Evolutionary conservation across 2,113 vertebrate genomes (phyloP).

Genomic region (Vidua chalybeata): DNA sequence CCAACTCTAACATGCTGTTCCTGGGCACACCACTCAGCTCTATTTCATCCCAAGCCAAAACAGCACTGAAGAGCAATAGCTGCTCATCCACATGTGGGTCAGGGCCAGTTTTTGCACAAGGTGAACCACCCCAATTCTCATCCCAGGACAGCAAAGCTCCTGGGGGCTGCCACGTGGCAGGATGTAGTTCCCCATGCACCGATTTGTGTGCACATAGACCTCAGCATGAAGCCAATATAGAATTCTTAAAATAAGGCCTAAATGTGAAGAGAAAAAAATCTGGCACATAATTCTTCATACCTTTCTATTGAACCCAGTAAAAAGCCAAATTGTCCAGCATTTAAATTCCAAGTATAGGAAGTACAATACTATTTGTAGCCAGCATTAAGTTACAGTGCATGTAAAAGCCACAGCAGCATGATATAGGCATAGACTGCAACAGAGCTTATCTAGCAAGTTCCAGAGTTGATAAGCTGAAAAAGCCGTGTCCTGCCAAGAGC

Average conservation of each 20-base stretch:
- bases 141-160: fast-evolving
- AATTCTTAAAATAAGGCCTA: not conserved
- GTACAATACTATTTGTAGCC: not conserved
- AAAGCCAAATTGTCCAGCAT: not conserved
- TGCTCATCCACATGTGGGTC: fast-evolving
- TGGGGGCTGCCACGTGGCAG: not conserved
- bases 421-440: not conserved
- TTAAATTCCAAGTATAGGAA: not conserved
- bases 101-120: not conserved
- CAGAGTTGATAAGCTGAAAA: not conserved
- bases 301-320: not conserved
- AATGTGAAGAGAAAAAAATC: not conserved
- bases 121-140: not conserved
- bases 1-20: not conserved
- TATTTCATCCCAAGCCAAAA: not conserved
- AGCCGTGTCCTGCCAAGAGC: not conserved
- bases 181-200: fast-evolving
- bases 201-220: fast-evolving
- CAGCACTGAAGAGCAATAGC: not conserved
- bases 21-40: not conserved
- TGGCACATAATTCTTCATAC: not conserved
- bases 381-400: not conserved
- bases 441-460: not conserved
- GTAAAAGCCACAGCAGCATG: not conserved
- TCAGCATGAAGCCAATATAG: not conserved